Conservation (phyloP, 2,797 vertebrate genomes). For the Thripadectes ignobilis region DNA sequence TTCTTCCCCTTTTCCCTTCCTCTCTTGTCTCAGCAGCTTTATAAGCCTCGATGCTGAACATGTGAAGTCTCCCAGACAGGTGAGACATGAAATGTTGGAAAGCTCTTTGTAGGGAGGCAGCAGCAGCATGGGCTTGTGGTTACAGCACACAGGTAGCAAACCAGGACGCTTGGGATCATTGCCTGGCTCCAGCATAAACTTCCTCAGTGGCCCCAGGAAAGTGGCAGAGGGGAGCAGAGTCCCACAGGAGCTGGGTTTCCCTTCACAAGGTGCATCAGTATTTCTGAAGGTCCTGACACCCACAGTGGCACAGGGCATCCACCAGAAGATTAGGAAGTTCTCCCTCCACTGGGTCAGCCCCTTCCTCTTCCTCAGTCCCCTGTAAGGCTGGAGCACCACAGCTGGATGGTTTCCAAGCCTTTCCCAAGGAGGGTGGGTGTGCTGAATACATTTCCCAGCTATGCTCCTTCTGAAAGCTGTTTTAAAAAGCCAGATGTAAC, state of each 20-base stretch:
- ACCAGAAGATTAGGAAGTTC: not conserved
- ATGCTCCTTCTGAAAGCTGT: not conserved
- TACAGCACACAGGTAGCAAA: not conserved
- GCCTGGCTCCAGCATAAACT: not conserved
- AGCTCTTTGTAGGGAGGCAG: not conserved
- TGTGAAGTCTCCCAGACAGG: constrained; percentile 31
- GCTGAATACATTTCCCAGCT: not conserved
- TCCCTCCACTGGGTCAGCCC: not conserved
- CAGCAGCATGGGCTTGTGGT: not conserved
- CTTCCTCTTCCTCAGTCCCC: not conserved
- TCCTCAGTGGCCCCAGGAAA: not conserved
- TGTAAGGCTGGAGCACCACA: not conserved
- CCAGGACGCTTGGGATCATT: not conserved
- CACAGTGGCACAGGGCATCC: not conserved
- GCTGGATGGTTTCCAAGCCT: not conserved
- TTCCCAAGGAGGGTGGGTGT: not conserved
- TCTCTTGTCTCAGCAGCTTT: constrained; percentile 21
- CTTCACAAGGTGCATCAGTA: accelerated
- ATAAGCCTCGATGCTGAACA: not conserved
- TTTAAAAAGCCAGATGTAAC: not conserved
- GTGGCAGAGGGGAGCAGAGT: not conserved
- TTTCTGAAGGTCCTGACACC: not conserved
- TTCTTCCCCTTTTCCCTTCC: not conserved
- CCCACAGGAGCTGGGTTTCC: not conserved
- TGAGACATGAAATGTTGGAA: not conserved